Conservation (phyloP, 1,140 invertebrate species). For the Trichomalopsis sarcophagae region DNA sequence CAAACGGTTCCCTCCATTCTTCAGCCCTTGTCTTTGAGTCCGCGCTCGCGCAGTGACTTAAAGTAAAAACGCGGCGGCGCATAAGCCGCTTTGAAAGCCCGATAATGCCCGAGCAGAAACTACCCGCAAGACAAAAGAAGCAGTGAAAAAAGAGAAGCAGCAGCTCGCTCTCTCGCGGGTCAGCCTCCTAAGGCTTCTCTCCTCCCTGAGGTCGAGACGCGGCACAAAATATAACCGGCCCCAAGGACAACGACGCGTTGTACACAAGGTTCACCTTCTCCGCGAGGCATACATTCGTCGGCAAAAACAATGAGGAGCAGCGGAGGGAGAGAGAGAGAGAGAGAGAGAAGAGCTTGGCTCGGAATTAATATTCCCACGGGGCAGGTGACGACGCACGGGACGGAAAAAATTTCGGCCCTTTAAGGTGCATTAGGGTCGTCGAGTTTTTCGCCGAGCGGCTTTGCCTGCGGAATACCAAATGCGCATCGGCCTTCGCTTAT, state of each 20-base stretch:
- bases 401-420: background rate
- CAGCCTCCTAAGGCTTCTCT: background rate
- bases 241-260: background rate
- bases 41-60: background rate
- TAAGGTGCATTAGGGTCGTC: background rate
- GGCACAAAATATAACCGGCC: background rate
- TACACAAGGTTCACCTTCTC: background rate
- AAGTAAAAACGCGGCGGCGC: background rate
- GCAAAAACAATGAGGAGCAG: background rate
- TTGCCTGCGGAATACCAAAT: background rate
- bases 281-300: background rate
- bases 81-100: background rate
- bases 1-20: background rate
- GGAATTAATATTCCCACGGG: conserved; percentile 24
- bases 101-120: conserved; percentile 11
- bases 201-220: background rate
- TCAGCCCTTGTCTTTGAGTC: background rate
- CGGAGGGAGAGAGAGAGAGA: background rate
- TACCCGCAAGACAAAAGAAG: background rate
- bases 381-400: background rate
- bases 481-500: too few species aligned
- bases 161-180: too few species aligned
- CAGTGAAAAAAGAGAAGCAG: background rate
- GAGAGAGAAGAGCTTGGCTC: background rate
- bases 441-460: background rate